These are phyloP conservation scores for Indicator maculatus DNA, from an alignment of 2,113 vertebrate genomes.

Conservation along the genomic window DNA sequence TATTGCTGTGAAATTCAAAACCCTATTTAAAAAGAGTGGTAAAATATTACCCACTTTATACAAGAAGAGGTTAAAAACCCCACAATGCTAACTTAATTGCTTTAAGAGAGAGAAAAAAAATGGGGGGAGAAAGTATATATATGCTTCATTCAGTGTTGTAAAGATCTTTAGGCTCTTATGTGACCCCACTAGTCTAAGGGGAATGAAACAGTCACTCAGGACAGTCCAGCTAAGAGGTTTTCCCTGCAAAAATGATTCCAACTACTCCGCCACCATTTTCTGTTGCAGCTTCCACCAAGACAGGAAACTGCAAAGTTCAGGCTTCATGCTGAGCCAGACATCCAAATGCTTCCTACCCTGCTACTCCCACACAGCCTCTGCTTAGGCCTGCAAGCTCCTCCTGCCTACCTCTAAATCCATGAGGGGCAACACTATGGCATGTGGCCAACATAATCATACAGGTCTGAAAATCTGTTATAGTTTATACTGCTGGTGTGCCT, in stretches of 20 bases:
- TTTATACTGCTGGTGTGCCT: background rate
- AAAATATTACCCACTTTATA: background rate
- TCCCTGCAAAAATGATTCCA: background rate
- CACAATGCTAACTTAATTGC: background rate
- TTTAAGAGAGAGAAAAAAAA: background rate
- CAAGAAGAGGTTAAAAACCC: background rate
- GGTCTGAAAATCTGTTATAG: background rate
- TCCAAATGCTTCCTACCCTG: constrained; percentile 21
- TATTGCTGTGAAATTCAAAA: background rate
- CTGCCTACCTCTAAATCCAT: background rate
- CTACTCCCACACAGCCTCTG: background rate
- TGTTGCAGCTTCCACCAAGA: background rate
- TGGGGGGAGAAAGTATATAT: too few species aligned
- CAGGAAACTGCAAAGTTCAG: constrained; percentile 43
- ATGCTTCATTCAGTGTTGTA: background rate
- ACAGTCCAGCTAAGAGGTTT: background rate
- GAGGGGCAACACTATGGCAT: background rate
- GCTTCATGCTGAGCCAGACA: constrained; percentile 36
- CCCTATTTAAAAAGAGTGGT: background rate
- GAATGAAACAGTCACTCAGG: background rate
- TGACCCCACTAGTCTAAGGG: background rate
- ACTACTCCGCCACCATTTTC: background rate
- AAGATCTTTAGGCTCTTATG: background rate
- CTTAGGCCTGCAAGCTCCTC: background rate
- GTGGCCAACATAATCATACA: background rate